Evolutionary conservation across 2,113 vertebrate genomes (phyloP).

Genomic region (Peucedramus taeniatus): DNA sequence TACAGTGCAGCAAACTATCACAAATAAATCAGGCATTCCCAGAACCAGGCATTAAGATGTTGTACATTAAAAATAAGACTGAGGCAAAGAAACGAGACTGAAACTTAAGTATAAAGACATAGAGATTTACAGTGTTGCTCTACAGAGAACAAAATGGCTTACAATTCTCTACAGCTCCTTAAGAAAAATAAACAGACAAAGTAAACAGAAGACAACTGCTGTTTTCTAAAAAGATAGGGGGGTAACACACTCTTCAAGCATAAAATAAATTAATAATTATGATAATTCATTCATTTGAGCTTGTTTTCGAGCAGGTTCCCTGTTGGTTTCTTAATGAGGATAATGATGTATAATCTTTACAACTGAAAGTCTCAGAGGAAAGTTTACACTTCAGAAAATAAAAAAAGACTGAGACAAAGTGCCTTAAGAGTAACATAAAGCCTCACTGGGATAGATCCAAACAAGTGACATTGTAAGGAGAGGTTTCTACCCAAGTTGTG

Average conservation of each 20-base stretch:
- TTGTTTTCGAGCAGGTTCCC: conserved; percentile 31
- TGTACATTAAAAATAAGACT: neutral
- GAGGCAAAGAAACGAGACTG: neutral
- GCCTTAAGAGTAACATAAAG: neutral
- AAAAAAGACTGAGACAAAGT: neutral
- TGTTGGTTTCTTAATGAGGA: conserved; percentile 43
- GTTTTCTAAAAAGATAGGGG: neutral
- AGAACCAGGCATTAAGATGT: neutral
- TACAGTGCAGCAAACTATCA: neutral
- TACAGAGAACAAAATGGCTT: neutral
- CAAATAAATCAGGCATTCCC: neutral
- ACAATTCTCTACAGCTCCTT: neutral
- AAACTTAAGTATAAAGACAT: neutral
- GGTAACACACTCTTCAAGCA: neutral
- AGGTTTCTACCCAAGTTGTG: neutral
- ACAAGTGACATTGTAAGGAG: neutral
- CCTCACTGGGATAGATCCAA: neutral
- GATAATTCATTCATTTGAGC: conserved; percentile 11
- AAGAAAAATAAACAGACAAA: neutral
- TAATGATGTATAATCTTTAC: conserved; percentile 50
- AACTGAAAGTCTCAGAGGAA: conserved; percentile 18
- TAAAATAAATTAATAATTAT: conserved; percentile 37
- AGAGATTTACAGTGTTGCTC: neutral
- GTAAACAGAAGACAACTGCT: neutral
- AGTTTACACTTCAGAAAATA: neutral